Percentiles rank a stretch among this genome's conserved stretches.
Conservation (phyloP, 2,888 invertebrate species). For the Stictocephala bisonia region DNA sequence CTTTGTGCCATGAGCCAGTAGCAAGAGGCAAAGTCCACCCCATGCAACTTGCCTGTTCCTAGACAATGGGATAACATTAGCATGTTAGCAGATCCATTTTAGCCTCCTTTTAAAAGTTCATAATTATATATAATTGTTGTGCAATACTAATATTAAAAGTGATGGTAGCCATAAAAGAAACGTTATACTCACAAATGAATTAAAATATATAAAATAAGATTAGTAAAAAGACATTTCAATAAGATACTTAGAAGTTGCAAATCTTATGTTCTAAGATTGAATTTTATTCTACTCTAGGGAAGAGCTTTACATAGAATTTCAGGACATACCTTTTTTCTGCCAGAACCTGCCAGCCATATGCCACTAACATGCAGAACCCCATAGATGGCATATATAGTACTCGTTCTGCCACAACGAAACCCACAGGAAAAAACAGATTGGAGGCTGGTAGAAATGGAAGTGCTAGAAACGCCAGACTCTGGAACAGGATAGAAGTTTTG, state of each 20-base stretch:
- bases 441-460: constrained; percentile 96
- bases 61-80: too few relatives aligned
- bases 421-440: constrained; percentile 97
- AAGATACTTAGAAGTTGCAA: neutral
- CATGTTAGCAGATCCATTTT: too few relatives aligned
- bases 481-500: too few relatives aligned
- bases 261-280: neutral
- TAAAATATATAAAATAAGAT: too few relatives aligned
- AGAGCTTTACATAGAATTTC: too few relatives aligned
- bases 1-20: constrained; percentile 85
- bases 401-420: constrained; percentile 96
- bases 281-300: neutral
- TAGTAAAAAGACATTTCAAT: too few relatives aligned
- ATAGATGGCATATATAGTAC: constrained; percentile 97
- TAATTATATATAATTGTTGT: too few relatives aligned
- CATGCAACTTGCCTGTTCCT: constrained; percentile 71
- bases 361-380: constrained; percentile 95
- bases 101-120: too few relatives aligned
- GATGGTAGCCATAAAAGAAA: too few relatives aligned
- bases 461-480: constrained; percentile 88
- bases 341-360: constrained; percentile 83
- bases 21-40: constrained; percentile 72
- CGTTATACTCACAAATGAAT: too few relatives aligned
- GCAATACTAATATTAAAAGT: too few relatives aligned
- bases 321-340: constrained; percentile 69